These are phyloP conservation scores for Bombus picipes DNA, from an alignment of 1,140 invertebrate species.

Conservation along the genomic window DNA sequence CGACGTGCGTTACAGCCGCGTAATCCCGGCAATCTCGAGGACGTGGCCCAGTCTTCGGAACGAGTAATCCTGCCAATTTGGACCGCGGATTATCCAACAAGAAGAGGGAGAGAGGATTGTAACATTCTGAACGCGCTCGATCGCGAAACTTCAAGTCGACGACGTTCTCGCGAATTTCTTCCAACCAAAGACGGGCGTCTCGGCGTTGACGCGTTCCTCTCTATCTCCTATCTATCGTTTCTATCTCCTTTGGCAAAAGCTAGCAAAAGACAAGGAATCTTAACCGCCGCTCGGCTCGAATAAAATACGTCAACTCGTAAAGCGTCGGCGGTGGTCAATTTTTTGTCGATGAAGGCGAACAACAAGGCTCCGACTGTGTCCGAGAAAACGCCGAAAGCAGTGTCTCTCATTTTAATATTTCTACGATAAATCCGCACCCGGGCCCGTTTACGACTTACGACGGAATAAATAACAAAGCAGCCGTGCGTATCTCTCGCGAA, in stretches of 20 bases:
- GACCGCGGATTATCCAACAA: conserved; percentile 70
- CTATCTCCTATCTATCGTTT: neutral
- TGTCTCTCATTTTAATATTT: conserved; percentile 76
- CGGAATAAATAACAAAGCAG: conserved; percentile 75
- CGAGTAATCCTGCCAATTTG: conserved; percentile 76
- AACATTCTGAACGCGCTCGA: neutral
- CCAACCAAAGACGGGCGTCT: neutral
- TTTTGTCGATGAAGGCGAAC: conserved; percentile 38
- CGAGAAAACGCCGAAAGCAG: conserved; percentile 27
- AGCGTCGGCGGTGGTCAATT: conserved; percentile 56
- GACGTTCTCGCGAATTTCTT: neutral
- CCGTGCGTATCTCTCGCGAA: conserved; percentile 29
- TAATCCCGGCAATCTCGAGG: conserved; percentile 76
- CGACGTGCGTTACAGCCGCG: conserved; percentile 63
- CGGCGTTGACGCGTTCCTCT: neutral
- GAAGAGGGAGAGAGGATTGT: conserved; percentile 28
- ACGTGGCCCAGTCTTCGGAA: conserved; percentile 69
- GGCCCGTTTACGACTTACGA: conserved; percentile 71
- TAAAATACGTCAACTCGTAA: conserved; percentile 70
- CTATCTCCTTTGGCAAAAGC: neutral
- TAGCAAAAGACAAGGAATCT: neutral
- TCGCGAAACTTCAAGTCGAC: conserved; percentile 52
- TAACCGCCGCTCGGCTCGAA: conserved; percentile 39
- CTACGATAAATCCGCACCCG: conserved; percentile 72
- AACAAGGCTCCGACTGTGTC: neutral